Percentiles rank a stretch among this genome's conserved stretches.
Evolutionary conservation across 2,797 vertebrate species (phyloP).

Genomic region (Sciaenops ocellatus): DNA sequence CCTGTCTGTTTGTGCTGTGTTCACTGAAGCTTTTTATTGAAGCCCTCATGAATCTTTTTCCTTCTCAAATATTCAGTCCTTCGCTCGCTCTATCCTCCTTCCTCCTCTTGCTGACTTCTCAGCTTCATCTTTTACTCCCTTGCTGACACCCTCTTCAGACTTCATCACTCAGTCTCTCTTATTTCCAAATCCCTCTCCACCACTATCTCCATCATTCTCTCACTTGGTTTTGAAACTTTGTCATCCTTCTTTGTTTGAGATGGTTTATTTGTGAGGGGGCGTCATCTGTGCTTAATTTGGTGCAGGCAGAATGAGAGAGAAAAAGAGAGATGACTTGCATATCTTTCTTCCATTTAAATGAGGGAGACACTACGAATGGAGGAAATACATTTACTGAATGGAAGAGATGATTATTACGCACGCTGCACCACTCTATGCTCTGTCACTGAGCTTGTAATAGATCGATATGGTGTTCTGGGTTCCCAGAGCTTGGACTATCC

Average conservation of each 20-base stretch:
- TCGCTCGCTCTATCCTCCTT: conserved; percentile 9
- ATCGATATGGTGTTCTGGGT: no score
- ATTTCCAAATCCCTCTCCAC: conserved; percentile 36
- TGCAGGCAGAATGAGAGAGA: background rate
- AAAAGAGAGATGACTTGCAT: background rate
- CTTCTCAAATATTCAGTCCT: conserved; percentile 67
- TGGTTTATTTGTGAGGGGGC: background rate
- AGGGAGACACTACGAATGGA: background rate
- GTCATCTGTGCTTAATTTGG: background rate
- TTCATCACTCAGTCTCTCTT: conserved; percentile 47
- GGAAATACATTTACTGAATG: background rate
- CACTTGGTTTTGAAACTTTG: conserved; percentile 15
- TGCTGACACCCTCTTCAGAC: conserved; percentile 44
- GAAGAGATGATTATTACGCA: background rate
- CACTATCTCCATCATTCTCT: conserved; percentile 25
- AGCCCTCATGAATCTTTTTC: conserved; percentile 75
- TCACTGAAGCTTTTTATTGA: conserved; percentile 81
- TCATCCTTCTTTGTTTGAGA: background rate
- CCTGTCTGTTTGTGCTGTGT: conserved; percentile 69
- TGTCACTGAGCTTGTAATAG: no score
- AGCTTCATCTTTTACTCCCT: conserved; percentile 52
- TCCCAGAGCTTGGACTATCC: no score
- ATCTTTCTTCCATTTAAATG: background rate
- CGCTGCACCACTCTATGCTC: background rate
- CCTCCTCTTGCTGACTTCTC: conserved; percentile 37